Percentiles rank a stretch among this genome's conserved stretches.
phyloP scores from a whole-genome alignment of 2,888 invertebrate genomes.

The Campaea margaritaria region DNA sequence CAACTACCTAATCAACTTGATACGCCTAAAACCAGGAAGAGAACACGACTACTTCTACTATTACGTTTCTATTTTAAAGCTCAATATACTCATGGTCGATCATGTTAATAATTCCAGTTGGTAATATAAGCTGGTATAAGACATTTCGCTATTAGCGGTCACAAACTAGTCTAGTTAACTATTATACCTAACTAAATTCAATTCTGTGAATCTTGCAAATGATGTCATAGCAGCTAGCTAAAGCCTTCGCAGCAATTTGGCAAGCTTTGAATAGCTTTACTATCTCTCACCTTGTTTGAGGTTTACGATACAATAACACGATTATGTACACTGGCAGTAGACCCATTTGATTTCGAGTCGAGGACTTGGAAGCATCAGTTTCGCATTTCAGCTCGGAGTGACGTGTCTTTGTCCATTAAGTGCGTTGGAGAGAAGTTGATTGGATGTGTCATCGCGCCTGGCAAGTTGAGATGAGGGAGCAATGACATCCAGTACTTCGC shows the following conservation, averaged over 20 bases:
- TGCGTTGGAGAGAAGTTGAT: constrained; percentile 20
- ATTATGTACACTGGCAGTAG: not conserved
- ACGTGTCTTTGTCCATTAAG: constrained; percentile 19
- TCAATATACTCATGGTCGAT: not conserved
- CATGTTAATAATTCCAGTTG: not conserved
- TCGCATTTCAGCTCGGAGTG: constrained; percentile 3
- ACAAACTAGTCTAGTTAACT: not conserved
- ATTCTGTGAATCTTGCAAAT: constrained; percentile 5
- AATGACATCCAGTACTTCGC: constrained; percentile 30
- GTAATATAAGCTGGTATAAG: not conserved
- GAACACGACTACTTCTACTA: not conserved
- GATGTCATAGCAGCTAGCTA: constrained; percentile 7
- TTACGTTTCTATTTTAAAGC: constrained; percentile 6
- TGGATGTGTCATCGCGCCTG: constrained; percentile 14
- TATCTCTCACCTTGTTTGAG: constrained; percentile 18
- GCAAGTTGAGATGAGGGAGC: constrained; percentile 32
- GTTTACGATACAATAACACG: constrained; percentile 13
- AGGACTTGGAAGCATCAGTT: constrained; percentile 1
- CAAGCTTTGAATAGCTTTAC: constrained; percentile 4
- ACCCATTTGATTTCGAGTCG: not conserved
- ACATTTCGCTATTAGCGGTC: not conserved
- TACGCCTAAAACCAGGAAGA: constrained; percentile 21
- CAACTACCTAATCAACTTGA: constrained; percentile 42
- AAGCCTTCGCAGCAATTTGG: constrained; percentile 13
- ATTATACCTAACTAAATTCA: not conserved